A percentile compares a stretch with the other conserved stretches of the same genome.
These are phyloP conservation scores for Willisornis vidua DNA, from an alignment of 2,113 vertebrate genomes.

Conservation along the genomic window DNA sequence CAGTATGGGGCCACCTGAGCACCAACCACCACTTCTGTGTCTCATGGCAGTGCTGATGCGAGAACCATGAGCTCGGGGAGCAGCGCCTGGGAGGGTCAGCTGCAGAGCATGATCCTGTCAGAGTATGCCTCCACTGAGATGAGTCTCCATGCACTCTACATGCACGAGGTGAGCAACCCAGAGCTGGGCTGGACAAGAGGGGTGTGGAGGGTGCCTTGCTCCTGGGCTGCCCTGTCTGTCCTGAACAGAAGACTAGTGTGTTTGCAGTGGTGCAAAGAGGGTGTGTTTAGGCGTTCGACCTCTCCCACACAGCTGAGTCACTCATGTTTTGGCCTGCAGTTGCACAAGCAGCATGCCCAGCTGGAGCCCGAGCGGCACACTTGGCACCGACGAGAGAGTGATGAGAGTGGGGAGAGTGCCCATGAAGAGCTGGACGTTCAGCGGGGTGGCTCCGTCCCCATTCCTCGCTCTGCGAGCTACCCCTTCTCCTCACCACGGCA, in stretches of 20 bases:
- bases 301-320: not conserved
- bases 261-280: not conserved
- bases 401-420: slow-evolving; percentile 91
- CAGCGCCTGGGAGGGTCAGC: slow-evolving; percentile 94
- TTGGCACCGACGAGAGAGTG: slow-evolving; percentile 95
- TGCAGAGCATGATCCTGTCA: slow-evolving; percentile 92
- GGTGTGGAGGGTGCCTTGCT: not conserved
- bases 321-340: slow-evolving; percentile 59
- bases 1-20: not conserved
- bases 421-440: slow-evolving; percentile 79
- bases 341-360: slow-evolving; percentile 94
- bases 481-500: slow-evolving; percentile 75
- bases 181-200: not conserved
- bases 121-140: slow-evolving; percentile 97
- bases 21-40: not conserved
- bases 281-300: not conserved
- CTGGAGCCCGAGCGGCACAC: slow-evolving; percentile 88
- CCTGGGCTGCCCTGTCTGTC: not conserved
- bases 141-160: slow-evolving; percentile 97
- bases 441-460: slow-evolving; percentile 61
- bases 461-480: slow-evolving; percentile 93
- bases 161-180: slow-evolving; percentile 88
- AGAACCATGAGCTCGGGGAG: slow-evolving; percentile 92
- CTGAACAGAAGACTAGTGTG: not conserved
- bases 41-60: slow-evolving; percentile 81